A percentile compares a stretch with the other conserved stretches of the same genome.
These are phyloP conservation scores for Choreutis nemorana DNA, from an alignment of 2,888 invertebrate genomes.

Conservation along the genomic window DNA sequence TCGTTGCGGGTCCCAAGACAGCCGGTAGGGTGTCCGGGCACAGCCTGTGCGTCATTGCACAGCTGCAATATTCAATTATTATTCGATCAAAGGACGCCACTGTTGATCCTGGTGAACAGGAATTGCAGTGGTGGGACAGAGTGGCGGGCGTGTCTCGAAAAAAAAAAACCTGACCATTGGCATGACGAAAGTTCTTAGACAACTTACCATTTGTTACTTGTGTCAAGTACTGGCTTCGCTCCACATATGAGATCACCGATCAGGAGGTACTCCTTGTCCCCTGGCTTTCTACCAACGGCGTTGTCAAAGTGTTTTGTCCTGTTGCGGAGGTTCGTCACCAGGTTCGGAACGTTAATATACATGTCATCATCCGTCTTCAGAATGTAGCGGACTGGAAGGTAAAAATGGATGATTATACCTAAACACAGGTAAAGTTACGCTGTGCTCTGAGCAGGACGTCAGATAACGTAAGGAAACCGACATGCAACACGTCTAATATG, in stretches of 20 bases:
- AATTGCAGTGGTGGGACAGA: too few species aligned
- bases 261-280: constrained; percentile 57
- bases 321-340: constrained; percentile 57
- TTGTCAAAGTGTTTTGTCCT: constrained; percentile 27
- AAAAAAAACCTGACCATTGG: too few species aligned
- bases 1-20: too few species aligned
- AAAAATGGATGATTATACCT: constrained; percentile 5
- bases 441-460: background rate
- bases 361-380: constrained; percentile 90
- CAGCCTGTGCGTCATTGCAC: too few species aligned
- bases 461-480: background rate
- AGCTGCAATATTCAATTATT: too few species aligned
- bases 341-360: constrained; percentile 79
- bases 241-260: constrained; percentile 82
- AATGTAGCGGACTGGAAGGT: constrained; percentile 70
- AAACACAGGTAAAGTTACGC: background rate
- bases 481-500: background rate
- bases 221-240: constrained; percentile 77
- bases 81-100: too few species aligned
- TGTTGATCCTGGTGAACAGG: too few species aligned
- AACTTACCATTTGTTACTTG: constrained; percentile 78
- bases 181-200: too few species aligned
- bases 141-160: too few species aligned
- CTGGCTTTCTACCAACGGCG: constrained; percentile 12
- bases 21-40: too few species aligned